phyloP scores from a whole-genome alignment of 2,113 vertebrate species.

The Poeciliopsis prolifica region DNA sequence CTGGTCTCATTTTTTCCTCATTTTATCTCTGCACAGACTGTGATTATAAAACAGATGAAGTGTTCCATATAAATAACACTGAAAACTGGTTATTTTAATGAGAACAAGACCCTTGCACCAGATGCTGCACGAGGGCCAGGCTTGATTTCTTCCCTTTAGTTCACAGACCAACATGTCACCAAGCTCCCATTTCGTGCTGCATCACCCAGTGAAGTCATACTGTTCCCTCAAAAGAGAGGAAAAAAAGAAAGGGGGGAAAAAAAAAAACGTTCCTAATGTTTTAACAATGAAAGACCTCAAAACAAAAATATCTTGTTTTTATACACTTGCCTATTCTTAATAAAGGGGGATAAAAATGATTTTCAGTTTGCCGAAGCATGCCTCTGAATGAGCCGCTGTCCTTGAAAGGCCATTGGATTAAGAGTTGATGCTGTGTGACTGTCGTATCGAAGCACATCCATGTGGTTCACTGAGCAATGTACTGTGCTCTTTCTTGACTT shows the following conservation, averaged over 20 bases:
- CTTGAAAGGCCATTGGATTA: conserved; percentile 29
- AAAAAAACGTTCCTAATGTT: conserved; percentile 9
- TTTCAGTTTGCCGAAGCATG: background rate
- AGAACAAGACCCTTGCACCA: too few relatives aligned
- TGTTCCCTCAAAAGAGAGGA: background rate
- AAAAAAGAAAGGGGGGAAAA: too few relatives aligned
- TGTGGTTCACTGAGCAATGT: conserved; percentile 58
- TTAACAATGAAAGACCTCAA: conserved; percentile 10
- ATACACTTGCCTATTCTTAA: too few relatives aligned
- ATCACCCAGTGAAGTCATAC: conserved; percentile 22
- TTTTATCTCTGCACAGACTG: too few relatives aligned
- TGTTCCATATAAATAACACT: too few relatives aligned
- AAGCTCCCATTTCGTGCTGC: background rate
- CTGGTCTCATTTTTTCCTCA: too few relatives aligned
- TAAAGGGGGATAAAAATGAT: too few relatives aligned
- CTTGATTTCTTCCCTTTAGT: background rate
- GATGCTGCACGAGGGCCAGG: too few relatives aligned
- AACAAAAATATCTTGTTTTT: background rate
- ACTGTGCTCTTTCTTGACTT: conserved; percentile 25
- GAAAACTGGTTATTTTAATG: too few relatives aligned
- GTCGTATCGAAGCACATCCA: conserved; percentile 44
- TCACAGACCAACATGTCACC: conserved; percentile 3
- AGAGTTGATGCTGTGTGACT: conserved; percentile 54
- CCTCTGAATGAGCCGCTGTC: conserved; percentile 14
- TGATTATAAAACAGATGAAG: too few relatives aligned